Evolutionary conservation across 2,888 invertebrate species (phyloP).

Genomic region (Salpingus planirostris): DNA sequence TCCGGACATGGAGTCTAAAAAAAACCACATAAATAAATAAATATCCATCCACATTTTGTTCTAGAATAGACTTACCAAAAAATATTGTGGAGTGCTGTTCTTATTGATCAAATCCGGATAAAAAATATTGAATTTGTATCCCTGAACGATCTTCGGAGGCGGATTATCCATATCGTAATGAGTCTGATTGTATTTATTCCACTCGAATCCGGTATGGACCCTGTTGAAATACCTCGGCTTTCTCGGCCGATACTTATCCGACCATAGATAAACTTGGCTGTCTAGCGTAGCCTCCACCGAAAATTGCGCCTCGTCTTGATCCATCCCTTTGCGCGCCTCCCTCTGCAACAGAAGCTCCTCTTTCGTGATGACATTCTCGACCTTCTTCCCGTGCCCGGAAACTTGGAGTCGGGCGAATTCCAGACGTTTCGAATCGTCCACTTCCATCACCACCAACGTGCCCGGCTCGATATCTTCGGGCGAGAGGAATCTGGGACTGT

Average conservation of each 20-base stretch:
- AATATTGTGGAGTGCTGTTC: slow-evolving; percentile 84
- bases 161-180: slow-evolving; percentile 99
- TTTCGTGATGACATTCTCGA: slow-evolving; percentile 43
- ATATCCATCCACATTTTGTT: background rate
- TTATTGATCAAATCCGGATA: slow-evolving; percentile 98
- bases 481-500: slow-evolving; percentile 68
- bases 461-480: slow-evolving; percentile 60
- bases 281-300: slow-evolving; percentile 83
- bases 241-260: slow-evolving; percentile 94
- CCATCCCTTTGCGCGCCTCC: slow-evolving; percentile 78
- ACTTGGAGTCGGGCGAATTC: slow-evolving; percentile 63
- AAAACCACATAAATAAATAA: background rate
- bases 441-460: slow-evolving; percentile 65
- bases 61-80: slow-evolving; percentile 52
- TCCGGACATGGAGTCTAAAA: slow-evolving; percentile 76
- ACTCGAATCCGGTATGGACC: slow-evolving; percentile 95
- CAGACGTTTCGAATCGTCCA: slow-evolving; percentile 66
- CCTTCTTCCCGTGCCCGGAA: slow-evolving; percentile 50
- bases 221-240: slow-evolving; percentile 98
- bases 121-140: slow-evolving; percentile 99
- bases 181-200: slow-evolving; percentile 99
- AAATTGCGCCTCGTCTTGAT: slow-evolving; percentile 81
- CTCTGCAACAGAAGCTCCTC: slow-evolving; percentile 61
- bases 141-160: slow-evolving; percentile 99
- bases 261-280: slow-evolving; percentile 86